A percentile compares a stretch with the other conserved stretches of the same genome.
These are phyloP conservation scores for Euwallacea similis DNA, from an alignment of 1,140 invertebrate species.

Conservation along the genomic window DNA sequence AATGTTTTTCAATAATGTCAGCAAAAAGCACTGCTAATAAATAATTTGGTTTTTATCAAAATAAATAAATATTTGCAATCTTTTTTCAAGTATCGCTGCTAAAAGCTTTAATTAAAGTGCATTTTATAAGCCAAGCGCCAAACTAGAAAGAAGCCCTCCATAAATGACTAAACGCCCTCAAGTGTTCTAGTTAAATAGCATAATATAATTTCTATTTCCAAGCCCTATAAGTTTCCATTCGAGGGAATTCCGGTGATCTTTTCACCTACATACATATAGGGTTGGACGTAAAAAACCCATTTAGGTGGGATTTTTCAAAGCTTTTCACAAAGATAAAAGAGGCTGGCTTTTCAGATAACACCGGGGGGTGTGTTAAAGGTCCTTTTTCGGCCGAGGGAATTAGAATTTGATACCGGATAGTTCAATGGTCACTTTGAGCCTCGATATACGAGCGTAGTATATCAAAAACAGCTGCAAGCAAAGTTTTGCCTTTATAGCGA, in stretches of 20 bases:
- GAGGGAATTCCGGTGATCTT: neutral
- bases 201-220: neutral
- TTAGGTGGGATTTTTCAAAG: constrained; percentile 24
- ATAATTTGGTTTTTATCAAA: too few relatives aligned
- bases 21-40: too few relatives aligned
- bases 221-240: constrained; percentile 7
- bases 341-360: constrained; percentile 23
- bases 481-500: neutral
- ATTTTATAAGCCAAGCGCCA: too few relatives aligned
- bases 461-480: neutral
- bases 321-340: constrained; percentile 21
- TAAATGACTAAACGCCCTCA: too few relatives aligned
- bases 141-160: too few relatives aligned
- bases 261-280: constrained; percentile 9
- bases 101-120: too few relatives aligned
- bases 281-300: constrained; percentile 16
- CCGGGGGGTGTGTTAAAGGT: constrained; percentile 15
- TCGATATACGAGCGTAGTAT: neutral
- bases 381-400: constrained; percentile 13
- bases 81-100: too few relatives aligned
- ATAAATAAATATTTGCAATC: too few relatives aligned
- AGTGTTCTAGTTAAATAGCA: too few relatives aligned
- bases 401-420: constrained; percentile 17
- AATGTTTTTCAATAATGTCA: too few relatives aligned
- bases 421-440: neutral